phyloP scores from a whole-genome alignment of 2,888 invertebrate species.

The Volucella inflata region DNA sequence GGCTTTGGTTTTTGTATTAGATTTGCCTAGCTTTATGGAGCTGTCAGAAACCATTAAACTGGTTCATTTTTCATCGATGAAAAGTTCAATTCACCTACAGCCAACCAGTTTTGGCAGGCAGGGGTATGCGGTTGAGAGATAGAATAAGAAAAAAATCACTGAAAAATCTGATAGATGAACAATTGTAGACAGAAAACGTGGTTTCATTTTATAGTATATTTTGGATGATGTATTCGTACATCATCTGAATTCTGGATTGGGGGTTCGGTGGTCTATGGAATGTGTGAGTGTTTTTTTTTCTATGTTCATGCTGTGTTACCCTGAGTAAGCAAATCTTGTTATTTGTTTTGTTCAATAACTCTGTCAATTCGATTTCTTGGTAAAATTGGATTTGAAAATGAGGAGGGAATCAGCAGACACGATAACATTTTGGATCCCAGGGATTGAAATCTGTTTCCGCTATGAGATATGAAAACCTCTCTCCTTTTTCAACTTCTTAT shows the following conservation, averaged over 20 bases:
- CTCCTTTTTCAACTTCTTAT: too few species aligned
- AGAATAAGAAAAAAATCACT: not conserved
- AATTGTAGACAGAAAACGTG: conserved; percentile 45
- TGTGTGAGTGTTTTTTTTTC: not conserved
- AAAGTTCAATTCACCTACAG: conserved; percentile 65
- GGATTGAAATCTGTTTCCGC: too few species aligned
- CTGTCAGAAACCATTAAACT: conserved; percentile 71
- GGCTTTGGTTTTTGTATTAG: conserved; percentile 64
- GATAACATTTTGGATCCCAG: not conserved
- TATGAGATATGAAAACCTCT: too few species aligned
- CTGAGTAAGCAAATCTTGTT: conserved; percentile 20
- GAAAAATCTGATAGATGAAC: conserved; percentile 35
- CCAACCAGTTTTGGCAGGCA: conserved; percentile 11
- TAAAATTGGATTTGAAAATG: conserved; percentile 3
- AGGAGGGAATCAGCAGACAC: not conserved
- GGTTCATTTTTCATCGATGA: conserved; percentile 73
- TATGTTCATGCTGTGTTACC: conserved; percentile 24
- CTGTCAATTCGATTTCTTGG: not conserved
- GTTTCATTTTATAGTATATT: conserved; percentile 1
- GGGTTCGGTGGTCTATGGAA: too few species aligned
- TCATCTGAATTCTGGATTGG: not conserved
- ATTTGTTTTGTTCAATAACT: not conserved
- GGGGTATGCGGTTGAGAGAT: not conserved
- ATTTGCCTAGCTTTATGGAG: conserved; percentile 71
- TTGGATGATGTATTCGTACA: not conserved